Base-by-base conservation (phyloP, 2,113 vertebrate genomes). In the Sapajus apella region DNA sequence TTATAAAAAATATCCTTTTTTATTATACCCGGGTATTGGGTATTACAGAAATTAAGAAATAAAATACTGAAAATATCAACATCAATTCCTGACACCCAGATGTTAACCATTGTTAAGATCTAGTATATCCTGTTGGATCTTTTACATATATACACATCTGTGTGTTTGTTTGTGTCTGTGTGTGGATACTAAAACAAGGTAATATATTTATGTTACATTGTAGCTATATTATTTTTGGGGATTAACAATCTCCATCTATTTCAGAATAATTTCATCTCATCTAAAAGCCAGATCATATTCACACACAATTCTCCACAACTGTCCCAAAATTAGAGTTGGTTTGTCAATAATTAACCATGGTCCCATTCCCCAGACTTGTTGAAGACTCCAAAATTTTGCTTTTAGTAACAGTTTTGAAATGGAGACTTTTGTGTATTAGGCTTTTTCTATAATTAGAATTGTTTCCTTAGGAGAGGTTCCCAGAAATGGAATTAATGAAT, bases 401-500 rank as follows among this genome's bases (percentile, higher is more conserved):
- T 64, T 94, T 90, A 96, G 75, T 92, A 97, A 92, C 75, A 87
- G 91, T 95, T 81, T 56, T 92, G 81, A 97, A 96, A 94, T 97
- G 90, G 94, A 95, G 94, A 96, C 73, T 95, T 97, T 79, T 94
- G 84, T 90, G 84, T 90, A 92, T 96, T 92, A 77, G 50, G 14
- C 30, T 94, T 97, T 96, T 97, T 96, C 97, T 97, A 96, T 97
- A 96, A 95, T 97, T 98, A 98, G 97, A 97, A 96, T 82, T 97
- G 81, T 97, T 97, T 97, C 96, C 95, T 95, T 98, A 97, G 97
- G 97, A 98, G 94, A 96, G 58, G 76, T 97, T 98, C 97, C 95
- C 97, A 98, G 97, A 98, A 97, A 95, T 94, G 94, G 96, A 97
- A 97, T 97, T 96, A 97, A 97, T 97, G 95, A 97, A 97, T 98